Percentiles rank a stretch among this genome's conserved stretches.
Evolutionary conservation across 2,888 invertebrate species (phyloP).

Genomic region (Schrankia costaestrigalis): DNA sequence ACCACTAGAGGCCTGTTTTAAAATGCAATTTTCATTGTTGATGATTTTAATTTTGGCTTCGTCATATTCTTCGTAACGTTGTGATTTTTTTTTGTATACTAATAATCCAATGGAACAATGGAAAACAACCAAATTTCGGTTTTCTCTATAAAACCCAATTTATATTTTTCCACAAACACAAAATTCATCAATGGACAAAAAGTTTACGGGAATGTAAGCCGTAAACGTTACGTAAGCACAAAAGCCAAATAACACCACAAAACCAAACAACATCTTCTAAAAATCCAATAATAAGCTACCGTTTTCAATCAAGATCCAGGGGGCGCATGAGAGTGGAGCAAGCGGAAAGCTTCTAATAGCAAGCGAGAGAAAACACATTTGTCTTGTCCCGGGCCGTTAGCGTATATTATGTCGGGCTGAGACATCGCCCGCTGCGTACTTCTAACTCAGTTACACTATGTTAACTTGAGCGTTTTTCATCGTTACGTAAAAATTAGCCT

Average conservation of each 20-base stretch:
- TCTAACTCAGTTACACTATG: slow-evolving; percentile 56
- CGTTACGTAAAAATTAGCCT: slow-evolving; percentile 44
- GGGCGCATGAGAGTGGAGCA: slow-evolving; percentile 43
- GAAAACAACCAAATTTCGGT: neutral
- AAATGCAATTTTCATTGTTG: no score
- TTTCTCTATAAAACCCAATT: neutral
- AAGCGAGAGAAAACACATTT: slow-evolving; percentile 78
- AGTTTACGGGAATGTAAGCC: no score
- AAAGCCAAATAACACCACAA: slow-evolving; percentile 26
- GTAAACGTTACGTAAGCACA: no score
- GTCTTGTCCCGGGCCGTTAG: slow-evolving; percentile 78
- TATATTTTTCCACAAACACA: neutral
- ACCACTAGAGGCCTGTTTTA: no score
- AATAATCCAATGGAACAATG: no score
- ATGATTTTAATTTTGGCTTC: no score
- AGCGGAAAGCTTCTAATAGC: slow-evolving; percentile 63
- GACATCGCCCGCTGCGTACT: slow-evolving; percentile 69
- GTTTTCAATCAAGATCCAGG: slow-evolving; percentile 66
- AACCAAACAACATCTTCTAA: slow-evolving; percentile 32
- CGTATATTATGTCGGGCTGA: slow-evolving; percentile 72
- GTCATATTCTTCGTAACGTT: no score
- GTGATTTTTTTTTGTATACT: no score
- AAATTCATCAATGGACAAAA: slow-evolving; percentile 3
- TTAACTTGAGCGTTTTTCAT: slow-evolving; percentile 48
- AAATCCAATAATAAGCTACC: slow-evolving; percentile 60